phyloP scores from a whole-genome alignment of 2,113 vertebrate species.

The Neogale vison region DNA sequence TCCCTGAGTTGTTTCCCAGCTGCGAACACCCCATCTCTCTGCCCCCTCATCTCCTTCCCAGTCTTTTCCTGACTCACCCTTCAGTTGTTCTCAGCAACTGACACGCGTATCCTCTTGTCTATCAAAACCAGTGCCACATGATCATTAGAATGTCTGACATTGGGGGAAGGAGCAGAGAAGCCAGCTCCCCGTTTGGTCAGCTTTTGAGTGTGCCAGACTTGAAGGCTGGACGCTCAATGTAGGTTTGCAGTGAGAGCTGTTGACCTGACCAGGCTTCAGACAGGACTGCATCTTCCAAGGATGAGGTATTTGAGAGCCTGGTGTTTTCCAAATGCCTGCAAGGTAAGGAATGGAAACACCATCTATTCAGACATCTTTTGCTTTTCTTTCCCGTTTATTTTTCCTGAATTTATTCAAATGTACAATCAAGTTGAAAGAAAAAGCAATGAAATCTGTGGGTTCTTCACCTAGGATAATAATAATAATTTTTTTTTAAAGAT shows the following conservation, averaged over 20 bases:
- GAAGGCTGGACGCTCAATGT: neutral
- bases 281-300: neutral
- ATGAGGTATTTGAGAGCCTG: neutral
- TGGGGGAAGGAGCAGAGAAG: neutral
- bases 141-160: neutral
- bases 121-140: neutral
- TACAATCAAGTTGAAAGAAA: neutral
- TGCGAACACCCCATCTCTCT: slow-evolving; percentile 21
- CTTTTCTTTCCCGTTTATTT: neutral
- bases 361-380: neutral
- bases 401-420: neutral
- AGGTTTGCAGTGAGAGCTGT: neutral
- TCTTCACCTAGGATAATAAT: neutral
- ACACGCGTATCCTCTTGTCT: slow-evolving; percentile 20
- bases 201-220: neutral
- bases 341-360: neutral
- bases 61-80: slow-evolving; percentile 48
- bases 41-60: slow-evolving; percentile 56
- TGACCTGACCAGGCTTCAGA: neutral
- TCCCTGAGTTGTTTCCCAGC: slow-evolving; percentile 1
- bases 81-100: neutral
- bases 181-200: neutral
- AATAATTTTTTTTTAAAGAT: neutral
- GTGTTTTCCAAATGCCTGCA: neutral
- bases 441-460: neutral